Evolutionary conservation across 1,140 invertebrate species (phyloP).

Genomic region (Drosophila auraria): DNA sequence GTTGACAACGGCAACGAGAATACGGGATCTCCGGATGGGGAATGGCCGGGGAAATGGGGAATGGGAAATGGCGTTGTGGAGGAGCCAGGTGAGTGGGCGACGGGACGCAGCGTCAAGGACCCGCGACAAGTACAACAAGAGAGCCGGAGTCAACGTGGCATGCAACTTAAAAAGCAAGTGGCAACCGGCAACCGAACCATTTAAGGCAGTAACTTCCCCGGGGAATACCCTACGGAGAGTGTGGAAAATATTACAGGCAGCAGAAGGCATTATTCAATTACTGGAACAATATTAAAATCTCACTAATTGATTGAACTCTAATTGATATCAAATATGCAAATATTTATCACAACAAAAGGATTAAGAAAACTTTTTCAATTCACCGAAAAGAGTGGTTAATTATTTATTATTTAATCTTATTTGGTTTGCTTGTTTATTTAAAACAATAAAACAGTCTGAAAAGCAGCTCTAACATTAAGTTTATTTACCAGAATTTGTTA

Average conservation of each 20-base stretch:
- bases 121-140: slow-evolving; percentile 40
- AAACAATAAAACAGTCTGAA: not conserved
- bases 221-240: slow-evolving; percentile 42
- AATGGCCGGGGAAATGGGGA: not conserved
- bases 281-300: not conserved
- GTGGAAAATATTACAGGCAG: not conserved
- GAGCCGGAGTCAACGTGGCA: slow-evolving; percentile 56
- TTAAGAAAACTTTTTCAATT: not conserved
- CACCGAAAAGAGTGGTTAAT: not conserved
- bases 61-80: not conserved
- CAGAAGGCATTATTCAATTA: not conserved
- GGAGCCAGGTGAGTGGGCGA: slow-evolving; percentile 9
- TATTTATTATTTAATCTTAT: not conserved
- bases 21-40: slow-evolving; percentile 21
- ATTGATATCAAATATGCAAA: not conserved
- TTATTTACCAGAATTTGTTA: not conserved
- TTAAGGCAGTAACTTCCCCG: not conserved
- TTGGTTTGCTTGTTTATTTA: too few species aligned
- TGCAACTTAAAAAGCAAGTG: slow-evolving; percentile 69
- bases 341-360: not conserved
- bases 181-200: slow-evolving; percentile 13
- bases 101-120: slow-evolving; percentile 36
- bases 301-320: not conserved
- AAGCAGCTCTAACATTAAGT: not conserved
- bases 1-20: slow-evolving; percentile 73